These are phyloP conservation scores for Phlogophora meticulosa DNA, from an alignment of 2,888 invertebrate species.

Conservation along the genomic window DNA sequence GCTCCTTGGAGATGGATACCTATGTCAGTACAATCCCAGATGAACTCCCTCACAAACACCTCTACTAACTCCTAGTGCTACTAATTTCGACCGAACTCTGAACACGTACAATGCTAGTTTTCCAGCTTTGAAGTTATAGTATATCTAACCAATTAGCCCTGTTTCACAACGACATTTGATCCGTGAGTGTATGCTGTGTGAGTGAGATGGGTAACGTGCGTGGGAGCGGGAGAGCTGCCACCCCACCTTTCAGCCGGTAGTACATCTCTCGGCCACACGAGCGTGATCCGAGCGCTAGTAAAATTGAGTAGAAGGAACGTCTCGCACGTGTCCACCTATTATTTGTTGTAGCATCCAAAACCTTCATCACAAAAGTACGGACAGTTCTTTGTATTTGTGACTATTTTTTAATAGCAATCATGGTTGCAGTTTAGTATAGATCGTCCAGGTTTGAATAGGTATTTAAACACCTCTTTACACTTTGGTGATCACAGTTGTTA, in stretches of 20 bases:
- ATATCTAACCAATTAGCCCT: conserved; percentile 16
- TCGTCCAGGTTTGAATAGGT: neutral
- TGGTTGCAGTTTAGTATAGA: neutral
- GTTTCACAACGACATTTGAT: conserved; percentile 26
- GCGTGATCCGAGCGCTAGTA: conserved; percentile 13
- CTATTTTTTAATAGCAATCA: neutral
- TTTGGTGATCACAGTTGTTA: neutral
- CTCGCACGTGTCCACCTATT: neutral
- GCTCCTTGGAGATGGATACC: neutral
- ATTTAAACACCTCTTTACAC: neutral
- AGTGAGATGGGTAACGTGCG: neutral
- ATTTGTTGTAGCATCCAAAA: neutral
- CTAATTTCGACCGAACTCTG: neutral
- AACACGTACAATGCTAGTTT: neutral
- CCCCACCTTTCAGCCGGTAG: conserved; percentile 2
- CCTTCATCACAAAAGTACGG: neutral
- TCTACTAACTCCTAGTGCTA: neutral
- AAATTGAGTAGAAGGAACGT: neutral
- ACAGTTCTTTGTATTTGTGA: neutral
- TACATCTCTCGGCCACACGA: conserved; percentile 17
- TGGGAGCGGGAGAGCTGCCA: conserved; percentile 1
- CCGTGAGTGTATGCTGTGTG: conserved; percentile 7
- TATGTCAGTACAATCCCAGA: neutral
- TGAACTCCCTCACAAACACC: neutral
- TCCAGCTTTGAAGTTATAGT: conserved; percentile 12